These are phyloP conservation scores for Rhagoletis zephyria DNA, from an alignment of 1,140 invertebrate species.

Conservation along the genomic window DNA sequence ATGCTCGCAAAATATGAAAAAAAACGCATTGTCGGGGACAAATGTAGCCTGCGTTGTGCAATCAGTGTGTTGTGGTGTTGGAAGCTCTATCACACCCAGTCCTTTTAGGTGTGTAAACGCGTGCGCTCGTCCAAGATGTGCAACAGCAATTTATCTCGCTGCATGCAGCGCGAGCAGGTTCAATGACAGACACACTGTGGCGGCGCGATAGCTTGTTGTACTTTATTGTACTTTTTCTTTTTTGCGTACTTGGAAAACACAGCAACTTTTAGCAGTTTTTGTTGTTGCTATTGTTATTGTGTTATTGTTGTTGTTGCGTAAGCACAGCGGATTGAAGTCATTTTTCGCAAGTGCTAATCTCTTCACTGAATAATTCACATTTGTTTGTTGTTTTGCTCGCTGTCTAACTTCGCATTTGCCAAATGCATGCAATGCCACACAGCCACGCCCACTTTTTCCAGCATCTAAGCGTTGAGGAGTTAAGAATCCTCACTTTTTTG, in stretches of 20 bases:
- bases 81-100: not conserved
- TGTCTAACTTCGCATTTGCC: not conserved
- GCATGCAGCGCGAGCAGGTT: not conserved
- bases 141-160: constrained; percentile 28
- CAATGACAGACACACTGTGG: not conserved
- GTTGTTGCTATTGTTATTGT: not conserved
- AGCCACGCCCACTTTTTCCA: constrained; percentile 36
- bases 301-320: constrained; percentile 3
- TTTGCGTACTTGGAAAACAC: not conserved
- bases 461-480: not conserved
- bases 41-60: not conserved
- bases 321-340: not conserved
- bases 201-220: not conserved
- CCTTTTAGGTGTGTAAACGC: not conserved
- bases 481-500: not conserved
- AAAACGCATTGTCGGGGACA: not conserved
- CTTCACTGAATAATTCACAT: constrained; percentile 7
- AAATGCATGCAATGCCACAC: not conserved
- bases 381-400: not conserved
- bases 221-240: not conserved
- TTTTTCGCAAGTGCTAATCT: constrained; percentile 24
- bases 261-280: not conserved
- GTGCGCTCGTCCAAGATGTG: constrained; percentile 5
- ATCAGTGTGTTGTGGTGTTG: not conserved
- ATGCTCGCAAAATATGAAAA: too few species aligned